Conservation (phyloP, 1,140 invertebrate genomes). For the Tetramorium simillimum region DNA sequence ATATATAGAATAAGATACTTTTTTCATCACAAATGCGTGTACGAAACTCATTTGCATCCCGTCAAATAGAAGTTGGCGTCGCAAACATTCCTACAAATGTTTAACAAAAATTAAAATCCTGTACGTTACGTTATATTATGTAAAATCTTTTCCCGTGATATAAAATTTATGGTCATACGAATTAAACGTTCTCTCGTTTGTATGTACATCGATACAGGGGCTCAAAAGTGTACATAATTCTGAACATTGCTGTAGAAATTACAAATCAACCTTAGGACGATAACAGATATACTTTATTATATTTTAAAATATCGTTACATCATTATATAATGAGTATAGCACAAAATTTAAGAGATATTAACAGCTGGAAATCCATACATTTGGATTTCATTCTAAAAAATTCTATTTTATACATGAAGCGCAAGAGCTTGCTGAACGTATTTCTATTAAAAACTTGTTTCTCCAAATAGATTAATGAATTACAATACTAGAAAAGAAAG, state of each 20-base stretch:
- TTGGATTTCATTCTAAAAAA: slow-evolving; percentile 23
- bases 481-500: slow-evolving; percentile 13
- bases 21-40: slow-evolving; percentile 29
- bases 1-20: slow-evolving; percentile 44
- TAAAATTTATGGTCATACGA: background rate
- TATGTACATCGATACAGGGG: slow-evolving; percentile 31
- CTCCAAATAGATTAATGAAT: background rate
- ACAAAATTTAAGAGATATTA: slow-evolving; percentile 33
- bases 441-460: slow-evolving; percentile 30
- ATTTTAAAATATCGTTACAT: slow-evolving; percentile 50
- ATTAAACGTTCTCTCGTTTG: slow-evolving; percentile 30
- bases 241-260: slow-evolving; percentile 29
- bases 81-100: slow-evolving; percentile 64
- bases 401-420: slow-evolving; percentile 37
- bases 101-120: slow-evolving; percentile 39
- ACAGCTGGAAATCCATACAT: slow-evolving; percentile 16
- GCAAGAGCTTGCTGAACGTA: background rate
- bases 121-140: slow-evolving; percentile 39
- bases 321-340: slow-evolving; percentile 47
- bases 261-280: slow-evolving; percentile 27
- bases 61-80: slow-evolving; percentile 22
- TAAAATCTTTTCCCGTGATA: background rate
- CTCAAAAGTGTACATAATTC: slow-evolving; percentile 45
- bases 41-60: slow-evolving; percentile 38
- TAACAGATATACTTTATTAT: slow-evolving; percentile 63